Evolutionary conservation across 1,140 invertebrate species (phyloP), one percentile per base, ranked within the genome.

Genomic region (Microvelia longipes): DNA sequence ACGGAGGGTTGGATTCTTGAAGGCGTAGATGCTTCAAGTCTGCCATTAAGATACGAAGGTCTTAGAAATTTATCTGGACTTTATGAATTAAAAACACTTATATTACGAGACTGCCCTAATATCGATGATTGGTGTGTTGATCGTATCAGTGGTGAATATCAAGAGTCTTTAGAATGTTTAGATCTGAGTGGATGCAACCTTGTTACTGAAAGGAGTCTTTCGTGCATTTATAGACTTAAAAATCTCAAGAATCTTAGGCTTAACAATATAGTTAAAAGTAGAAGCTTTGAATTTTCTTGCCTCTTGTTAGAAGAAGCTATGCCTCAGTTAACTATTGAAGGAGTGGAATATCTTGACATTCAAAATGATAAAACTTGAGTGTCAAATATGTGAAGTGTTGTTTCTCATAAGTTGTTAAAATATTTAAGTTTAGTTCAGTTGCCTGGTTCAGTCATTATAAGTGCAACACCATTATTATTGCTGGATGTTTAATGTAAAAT

Each of bases 121-220:
- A 81, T 93, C 68, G 86, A 93, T 80, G 90, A 93, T 76, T 94
- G 90, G 88, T 86, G 83, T 71, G 72, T 93, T 67, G 88, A 90
- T 76, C 82, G 82, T 71, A 78, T 92, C 28, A 77, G 81, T 29
- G 78, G 82, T 50, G 78, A 85, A n/a, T 86, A 85, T 71, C 77
- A 76, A 66, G 77, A 84, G 19, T 80, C 78, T 19, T 75, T 94
- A 26, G 83, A 91, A 75, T 84, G 90, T 72, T 78, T 94, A 2
- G 90, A 94, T 79, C 75, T 94, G 1, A 86, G 87, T 70, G 81
- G 84, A 64, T 91, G 90, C 76, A 79, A 81, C 11, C 78, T 81
- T 25, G 78, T 92, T 28, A 86, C 87, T 1, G 82, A 85, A 69
- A 80, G 81, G 73, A 88, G 88, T 24, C 74, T 94, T 14, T 80